These are phyloP conservation scores for Ptychoptera albimana DNA, from an alignment of 2,888 invertebrate genomes.

Conservation along the genomic window DNA sequence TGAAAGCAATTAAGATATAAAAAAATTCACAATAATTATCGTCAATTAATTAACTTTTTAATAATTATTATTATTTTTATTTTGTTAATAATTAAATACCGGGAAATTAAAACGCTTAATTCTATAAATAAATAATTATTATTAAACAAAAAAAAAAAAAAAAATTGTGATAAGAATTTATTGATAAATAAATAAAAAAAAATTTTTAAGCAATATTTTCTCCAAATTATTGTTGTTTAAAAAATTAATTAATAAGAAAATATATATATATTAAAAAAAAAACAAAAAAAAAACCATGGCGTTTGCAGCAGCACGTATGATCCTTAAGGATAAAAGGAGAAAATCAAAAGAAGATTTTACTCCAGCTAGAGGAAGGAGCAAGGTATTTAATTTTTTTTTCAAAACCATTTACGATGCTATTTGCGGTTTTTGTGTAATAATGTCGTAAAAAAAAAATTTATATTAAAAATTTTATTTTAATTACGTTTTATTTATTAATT, in stretches of 20 bases:
- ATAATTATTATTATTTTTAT: too few species aligned
- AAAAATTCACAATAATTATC: too few species aligned
- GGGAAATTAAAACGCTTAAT: too few species aligned
- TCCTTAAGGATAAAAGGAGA: conserved; percentile 63
- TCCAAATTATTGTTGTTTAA: neutral
- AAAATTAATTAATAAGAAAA: conserved; percentile 6
- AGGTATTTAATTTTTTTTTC: conserved; percentile 39
- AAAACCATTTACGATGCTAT: conserved; percentile 2
- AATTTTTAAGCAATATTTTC: neutral
- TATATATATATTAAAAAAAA: conserved; percentile 2
- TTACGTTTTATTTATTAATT: neutral
- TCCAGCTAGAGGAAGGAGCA: conserved; percentile 55
- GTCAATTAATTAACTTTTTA: too few species aligned
- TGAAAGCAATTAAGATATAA: too few species aligned
- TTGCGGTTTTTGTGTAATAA: too few species aligned
- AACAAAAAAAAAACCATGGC: conserved; percentile 40
- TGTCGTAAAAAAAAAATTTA: neutral
- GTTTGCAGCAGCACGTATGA: conserved; percentile 72
- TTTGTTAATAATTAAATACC: too few species aligned
- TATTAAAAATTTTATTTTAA: neutral
- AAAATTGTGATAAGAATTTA: neutral
- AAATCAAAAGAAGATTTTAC: conserved; percentile 71
- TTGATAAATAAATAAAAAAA: neutral
- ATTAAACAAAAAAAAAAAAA: too few species aligned
- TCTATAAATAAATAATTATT: too few species aligned